Evolutionary conservation across 2,113 vertebrate genomes (phyloP).

Genomic region (Syrrhaptes paradoxus): DNA sequence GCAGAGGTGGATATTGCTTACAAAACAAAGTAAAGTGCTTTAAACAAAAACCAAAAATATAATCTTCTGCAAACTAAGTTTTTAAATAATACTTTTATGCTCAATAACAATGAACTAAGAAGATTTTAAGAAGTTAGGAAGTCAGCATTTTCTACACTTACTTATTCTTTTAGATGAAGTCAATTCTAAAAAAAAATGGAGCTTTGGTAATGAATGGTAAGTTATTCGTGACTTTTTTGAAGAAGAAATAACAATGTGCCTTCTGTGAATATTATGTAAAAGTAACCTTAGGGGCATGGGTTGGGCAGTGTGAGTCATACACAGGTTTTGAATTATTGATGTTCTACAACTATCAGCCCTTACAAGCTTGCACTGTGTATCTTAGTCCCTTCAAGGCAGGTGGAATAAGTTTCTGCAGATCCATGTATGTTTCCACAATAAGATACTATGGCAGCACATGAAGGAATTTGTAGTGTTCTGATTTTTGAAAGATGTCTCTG

Average conservation of each 20-base stretch:
- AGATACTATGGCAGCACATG: not conserved
- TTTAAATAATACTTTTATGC: not conserved
- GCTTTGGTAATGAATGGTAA: constrained; percentile 39
- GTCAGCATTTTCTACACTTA: not conserved
- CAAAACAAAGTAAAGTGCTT: not conserved
- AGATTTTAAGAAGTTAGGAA: not conserved
- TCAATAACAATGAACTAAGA: not conserved
- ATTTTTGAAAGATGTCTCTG: not conserved
- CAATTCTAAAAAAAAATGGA: not conserved
- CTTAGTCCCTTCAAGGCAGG: constrained; percentile 25
- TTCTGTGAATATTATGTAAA: constrained; percentile 39
- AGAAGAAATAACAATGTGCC: constrained; percentile 29
- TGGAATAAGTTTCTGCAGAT: constrained; percentile 16
- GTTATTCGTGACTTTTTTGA: constrained; percentile 51
- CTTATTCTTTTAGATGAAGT: constrained; percentile 1
- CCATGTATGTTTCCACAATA: not conserved
- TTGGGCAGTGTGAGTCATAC: constrained; percentile 37
- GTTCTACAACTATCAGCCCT: constrained; percentile 6
- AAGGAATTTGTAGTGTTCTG: not conserved
- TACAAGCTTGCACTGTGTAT: not conserved
- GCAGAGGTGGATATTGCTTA: not conserved
- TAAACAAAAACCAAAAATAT: not conserved
- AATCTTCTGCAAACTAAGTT: not conserved
- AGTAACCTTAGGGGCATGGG: constrained; percentile 38
- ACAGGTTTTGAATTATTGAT: constrained; percentile 43